phyloP scores from a whole-genome alignment of 2,797 vertebrate genomes.

The Smutsia gigantea region DNA sequence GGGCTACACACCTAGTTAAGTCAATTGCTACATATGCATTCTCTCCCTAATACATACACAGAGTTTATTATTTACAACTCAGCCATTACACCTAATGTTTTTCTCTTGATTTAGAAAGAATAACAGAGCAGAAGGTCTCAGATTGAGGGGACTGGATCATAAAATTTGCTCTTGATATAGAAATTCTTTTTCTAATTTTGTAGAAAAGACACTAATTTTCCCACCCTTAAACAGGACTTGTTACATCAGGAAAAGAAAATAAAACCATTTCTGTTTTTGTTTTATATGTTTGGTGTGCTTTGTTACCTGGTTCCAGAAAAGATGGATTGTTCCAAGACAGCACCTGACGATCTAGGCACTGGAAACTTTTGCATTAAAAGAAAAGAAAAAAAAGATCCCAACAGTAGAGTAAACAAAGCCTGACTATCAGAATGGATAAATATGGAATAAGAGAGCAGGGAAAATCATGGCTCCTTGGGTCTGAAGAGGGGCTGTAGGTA shows the following conservation, averaged over 20 bases:
- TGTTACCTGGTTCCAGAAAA: constrained; percentile 43
- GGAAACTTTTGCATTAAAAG: background rate
- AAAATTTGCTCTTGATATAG: constrained; percentile 12
- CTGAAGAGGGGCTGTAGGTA: background rate
- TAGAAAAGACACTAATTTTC: constrained; percentile 13
- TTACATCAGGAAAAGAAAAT: constrained; percentile 32
- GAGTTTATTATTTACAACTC: constrained; percentile 63
- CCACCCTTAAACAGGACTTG: constrained; percentile 3
- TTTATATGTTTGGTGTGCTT: constrained; percentile 50
- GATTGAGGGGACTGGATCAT: background rate
- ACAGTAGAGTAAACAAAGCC: background rate
- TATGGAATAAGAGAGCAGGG: background rate
- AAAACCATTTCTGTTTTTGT: constrained; percentile 46
- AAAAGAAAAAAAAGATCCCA: background rate
- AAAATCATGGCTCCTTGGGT: background rate
- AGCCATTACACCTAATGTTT: constrained; percentile 40
- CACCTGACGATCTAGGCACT: constrained; percentile 22
- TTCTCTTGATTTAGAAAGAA: constrained; percentile 64
- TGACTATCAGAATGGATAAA: constrained; percentile 3
- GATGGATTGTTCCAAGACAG: constrained; percentile 3
- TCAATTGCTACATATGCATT: constrained; percentile 73
- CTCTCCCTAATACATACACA: constrained; percentile 60
- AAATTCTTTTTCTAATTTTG: constrained; percentile 47
- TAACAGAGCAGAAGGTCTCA: constrained; percentile 54
- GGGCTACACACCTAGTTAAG: constrained; percentile 77